phyloP scores from a whole-genome alignment of 2,888 invertebrate genomes.

The Lampropteryx suffumata region DNA sequence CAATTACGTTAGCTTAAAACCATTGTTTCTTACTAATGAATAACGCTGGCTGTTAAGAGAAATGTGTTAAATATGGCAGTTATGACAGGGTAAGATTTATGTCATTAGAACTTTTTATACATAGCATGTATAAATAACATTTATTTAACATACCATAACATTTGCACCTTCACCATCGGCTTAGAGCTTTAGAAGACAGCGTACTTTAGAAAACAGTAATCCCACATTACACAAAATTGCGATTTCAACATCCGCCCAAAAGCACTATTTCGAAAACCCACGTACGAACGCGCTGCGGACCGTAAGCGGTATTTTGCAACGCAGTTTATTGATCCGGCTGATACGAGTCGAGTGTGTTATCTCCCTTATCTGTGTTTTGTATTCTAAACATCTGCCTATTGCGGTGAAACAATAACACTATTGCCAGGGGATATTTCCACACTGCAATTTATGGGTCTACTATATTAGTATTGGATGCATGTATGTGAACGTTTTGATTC shows the following conservation, averaged over 20 bases:
- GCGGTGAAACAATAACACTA: constrained; percentile 18
- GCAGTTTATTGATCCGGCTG: constrained; percentile 70
- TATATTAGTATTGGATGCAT: constrained; percentile 7
- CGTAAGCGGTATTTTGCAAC: constrained; percentile 48
- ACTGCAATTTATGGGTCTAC: constrained; percentile 25
- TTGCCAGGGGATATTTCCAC: constrained; percentile 14
- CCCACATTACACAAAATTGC: constrained; percentile 20
- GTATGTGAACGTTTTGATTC: not conserved
- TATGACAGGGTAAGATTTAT: too few relatives aligned
- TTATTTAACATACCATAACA: too few relatives aligned
- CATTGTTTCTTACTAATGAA: too few relatives aligned
- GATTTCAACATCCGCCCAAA: constrained; percentile 38
- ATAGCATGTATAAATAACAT: too few relatives aligned
- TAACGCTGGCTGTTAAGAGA: too few relatives aligned
- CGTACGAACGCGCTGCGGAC: constrained; percentile 35
- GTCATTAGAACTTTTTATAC: too few relatives aligned
- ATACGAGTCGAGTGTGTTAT: constrained; percentile 56
- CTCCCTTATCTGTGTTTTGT: constrained; percentile 59
- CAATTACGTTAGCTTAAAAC: too few relatives aligned
- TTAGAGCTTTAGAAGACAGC: too few relatives aligned
- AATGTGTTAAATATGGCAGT: too few relatives aligned
- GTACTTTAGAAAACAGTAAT: constrained; percentile 24
- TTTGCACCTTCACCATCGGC: too few relatives aligned
- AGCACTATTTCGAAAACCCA: constrained; percentile 39
- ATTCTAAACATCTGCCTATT: constrained; percentile 28